Percentiles rank a stretch among this genome's conserved stretches.
Evolutionary conservation across 2,888 invertebrate species (phyloP).

Genomic region (Andrena bicolor): DNA sequence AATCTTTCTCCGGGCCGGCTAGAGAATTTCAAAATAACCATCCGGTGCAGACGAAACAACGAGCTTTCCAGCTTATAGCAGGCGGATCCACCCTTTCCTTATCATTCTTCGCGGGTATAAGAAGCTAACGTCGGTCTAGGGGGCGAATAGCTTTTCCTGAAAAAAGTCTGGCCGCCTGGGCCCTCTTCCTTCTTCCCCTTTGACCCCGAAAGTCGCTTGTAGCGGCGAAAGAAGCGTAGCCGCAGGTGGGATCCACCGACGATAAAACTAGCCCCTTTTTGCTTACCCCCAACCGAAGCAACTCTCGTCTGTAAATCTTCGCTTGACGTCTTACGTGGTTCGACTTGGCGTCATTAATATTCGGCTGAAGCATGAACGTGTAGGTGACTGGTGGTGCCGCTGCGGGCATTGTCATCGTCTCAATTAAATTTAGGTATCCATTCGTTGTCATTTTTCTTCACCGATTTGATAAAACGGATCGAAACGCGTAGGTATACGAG

Average conservation of each 20-base stretch:
- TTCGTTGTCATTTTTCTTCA: neutral
- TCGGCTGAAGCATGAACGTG: constrained; percentile 4
- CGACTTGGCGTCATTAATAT: constrained; percentile 72
- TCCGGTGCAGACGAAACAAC: constrained; percentile 36
- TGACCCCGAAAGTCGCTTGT: constrained; percentile 38
- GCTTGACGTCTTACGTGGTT: constrained; percentile 51
- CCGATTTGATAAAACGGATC: too few relatives aligned
- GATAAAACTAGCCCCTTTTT: constrained; percentile 69
- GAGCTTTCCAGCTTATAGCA: neutral
- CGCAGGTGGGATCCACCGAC: constrained; percentile 56
- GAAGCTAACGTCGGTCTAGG: constrained; percentile 59
- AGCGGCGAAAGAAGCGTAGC: constrained; percentile 35
- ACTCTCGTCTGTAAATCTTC: constrained; percentile 56
- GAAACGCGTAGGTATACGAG: neutral
- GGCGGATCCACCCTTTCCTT: constrained; percentile 21
- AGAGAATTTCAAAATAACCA: constrained; percentile 48
- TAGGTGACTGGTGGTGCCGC: too few relatives aligned
- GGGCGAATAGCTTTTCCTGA: constrained; percentile 51
- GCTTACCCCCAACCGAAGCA: constrained; percentile 9
- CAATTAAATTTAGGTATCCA: neutral
- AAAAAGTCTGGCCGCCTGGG: constrained; percentile 32
- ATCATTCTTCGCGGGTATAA: constrained; percentile 38
- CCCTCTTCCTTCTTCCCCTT: constrained; percentile 35
- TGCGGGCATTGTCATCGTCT: too few relatives aligned
- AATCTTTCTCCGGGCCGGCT: constrained; percentile 33